phyloP scores from a whole-genome alignment of 2,888 invertebrate species.

The Athalia rosae region DNA sequence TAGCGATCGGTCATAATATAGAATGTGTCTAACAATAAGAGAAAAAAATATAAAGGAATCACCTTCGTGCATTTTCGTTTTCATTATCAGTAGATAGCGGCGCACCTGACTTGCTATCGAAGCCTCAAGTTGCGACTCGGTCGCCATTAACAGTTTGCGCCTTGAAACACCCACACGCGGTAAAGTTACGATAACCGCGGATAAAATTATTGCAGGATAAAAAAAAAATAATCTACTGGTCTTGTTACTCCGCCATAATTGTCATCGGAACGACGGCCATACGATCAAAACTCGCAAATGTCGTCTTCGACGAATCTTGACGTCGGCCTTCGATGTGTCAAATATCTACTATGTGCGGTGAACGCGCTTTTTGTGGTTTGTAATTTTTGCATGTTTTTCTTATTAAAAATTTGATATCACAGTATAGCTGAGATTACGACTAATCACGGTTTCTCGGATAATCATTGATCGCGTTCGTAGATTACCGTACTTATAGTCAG shows the following conservation, averaged over 20 bases:
- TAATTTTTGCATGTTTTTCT: constrained; percentile 49
- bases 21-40: neutral
- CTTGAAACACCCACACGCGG: constrained; percentile 25
- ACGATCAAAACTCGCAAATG: too few species aligned
- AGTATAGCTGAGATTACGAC: too few species aligned
- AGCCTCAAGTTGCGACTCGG: neutral
- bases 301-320: constrained; percentile 71
- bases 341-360: constrained; percentile 81
- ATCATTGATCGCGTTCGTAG: too few species aligned
- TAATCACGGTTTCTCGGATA: too few species aligned
- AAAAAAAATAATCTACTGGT: neutral
- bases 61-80: constrained; percentile 41
- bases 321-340: constrained; percentile 79
- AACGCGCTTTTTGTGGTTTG: constrained; percentile 81
- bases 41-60: neutral
- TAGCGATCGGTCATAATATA: too few species aligned
- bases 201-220: neutral
- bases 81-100: constrained; percentile 48
- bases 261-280: constrained; percentile 10
- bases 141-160: constrained; percentile 42
- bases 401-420: neutral
- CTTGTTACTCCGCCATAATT: neutral
- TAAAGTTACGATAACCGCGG: neutral
- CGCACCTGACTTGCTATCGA: constrained; percentile 29
- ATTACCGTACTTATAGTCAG: too few species aligned